Conservation (phyloP, 2,888 invertebrate species). For the Brachyopa scutellaris region DNA sequence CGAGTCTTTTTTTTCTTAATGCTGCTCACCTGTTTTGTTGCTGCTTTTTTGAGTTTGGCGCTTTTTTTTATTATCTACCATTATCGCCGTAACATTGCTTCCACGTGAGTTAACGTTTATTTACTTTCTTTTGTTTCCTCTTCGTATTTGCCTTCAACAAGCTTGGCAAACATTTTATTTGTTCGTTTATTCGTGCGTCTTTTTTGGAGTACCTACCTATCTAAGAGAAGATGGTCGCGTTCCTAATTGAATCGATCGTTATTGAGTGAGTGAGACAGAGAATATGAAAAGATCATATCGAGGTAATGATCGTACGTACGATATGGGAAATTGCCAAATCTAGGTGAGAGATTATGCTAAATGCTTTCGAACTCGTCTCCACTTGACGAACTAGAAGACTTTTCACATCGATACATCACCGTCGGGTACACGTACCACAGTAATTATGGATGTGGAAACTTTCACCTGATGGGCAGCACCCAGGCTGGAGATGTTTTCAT, state of each 20-base stretch:
- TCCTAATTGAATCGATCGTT: too few species aligned
- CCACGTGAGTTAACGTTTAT: conserved; percentile 43
- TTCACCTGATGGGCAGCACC: too few species aligned
- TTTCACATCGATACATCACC: not conserved
- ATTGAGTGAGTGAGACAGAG: too few species aligned
- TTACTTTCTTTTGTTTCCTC: not conserved
- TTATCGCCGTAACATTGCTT: conserved; percentile 32
- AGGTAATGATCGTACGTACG: not conserved
- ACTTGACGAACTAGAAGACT: conserved; percentile 1
- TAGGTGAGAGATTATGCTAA: conserved; percentile 25
- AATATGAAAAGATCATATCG: not conserved
- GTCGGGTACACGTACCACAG: not conserved
- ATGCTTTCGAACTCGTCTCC: not conserved
- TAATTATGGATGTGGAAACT: too few species aligned
- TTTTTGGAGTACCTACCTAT: too few species aligned
- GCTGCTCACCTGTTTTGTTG: conserved; percentile 32
- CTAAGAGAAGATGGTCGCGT: too few species aligned
- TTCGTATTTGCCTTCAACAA: not conserved
- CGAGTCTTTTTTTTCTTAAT: not conserved
- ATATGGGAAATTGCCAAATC: conserved; percentile 10
- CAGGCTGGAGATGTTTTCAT: too few species aligned
- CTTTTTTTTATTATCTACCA: conserved; percentile 15
- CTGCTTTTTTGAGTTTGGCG: not conserved
- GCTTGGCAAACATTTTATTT: not conserved
- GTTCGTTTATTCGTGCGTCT: conserved; percentile 23